Base-by-base conservation (phyloP, 1,140 invertebrate species). In the Papilio xuthus region DNA sequence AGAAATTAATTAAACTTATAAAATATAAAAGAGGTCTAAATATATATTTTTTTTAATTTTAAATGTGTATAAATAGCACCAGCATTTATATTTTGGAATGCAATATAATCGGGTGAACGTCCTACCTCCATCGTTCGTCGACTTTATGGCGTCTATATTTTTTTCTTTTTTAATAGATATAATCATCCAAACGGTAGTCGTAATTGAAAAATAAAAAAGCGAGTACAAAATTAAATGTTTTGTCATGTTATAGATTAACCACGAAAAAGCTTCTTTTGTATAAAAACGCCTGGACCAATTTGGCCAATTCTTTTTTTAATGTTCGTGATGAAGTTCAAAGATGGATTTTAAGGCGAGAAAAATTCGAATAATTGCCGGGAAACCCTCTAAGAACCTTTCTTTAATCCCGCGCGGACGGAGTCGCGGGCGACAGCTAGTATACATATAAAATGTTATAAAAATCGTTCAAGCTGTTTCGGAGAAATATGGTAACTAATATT, bases 191-290 rank as follows among this genome's bases (percentile, higher is more conserved):
- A 26, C 56, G 56, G 56, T 60, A 60, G 2, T 26, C 23, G 56
- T 60, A 60, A 60, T 60, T 60, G 56, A 60, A 60, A 26, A 13
- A 15, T 60, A 7, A 20, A 56, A 56, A 56, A 56, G 50, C n/a
- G 18, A n/a, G 18, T 10, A 23, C 20, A 56, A 20, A n/a, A 53
- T n/a, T 18, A 53, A 53, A 53, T 53, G 7, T 53, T 53, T 18
- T n/a, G 15, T 47, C 4, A 47, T n/a, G 15, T n/a, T 18, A 18
- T n/a, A 53, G 15, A n/a, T n/a, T n/a, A n/a, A n/a, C n/a, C n/a
- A n/a, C n/a, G n/a, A n/a, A 9, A 53, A n/a, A 53, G 15, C 50
- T n/a, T 53, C 50, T 53, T n/a, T 53, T n/a, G 50, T 53, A 53
- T 53, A 12, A 53, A 53, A 53, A 53, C n/a, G n/a, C n/a, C n/a